Percentiles rank a stretch among this genome's conserved stretches.
These are phyloP conservation scores for Ophion ventricosus DNA, from an alignment of 2,888 invertebrate genomes.

Conservation along the genomic window DNA sequence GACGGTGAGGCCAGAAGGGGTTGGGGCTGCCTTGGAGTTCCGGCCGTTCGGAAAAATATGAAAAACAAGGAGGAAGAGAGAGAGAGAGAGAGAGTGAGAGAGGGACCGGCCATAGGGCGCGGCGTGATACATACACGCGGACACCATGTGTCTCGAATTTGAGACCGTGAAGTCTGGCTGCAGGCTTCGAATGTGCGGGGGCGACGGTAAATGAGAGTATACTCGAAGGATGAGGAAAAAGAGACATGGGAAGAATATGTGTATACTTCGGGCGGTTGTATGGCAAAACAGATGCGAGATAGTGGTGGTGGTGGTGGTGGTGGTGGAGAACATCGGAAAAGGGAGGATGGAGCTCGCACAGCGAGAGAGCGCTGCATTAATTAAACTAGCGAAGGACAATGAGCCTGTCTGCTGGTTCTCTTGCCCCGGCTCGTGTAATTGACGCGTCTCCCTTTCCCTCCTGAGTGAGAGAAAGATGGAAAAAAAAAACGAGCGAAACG, in stretches of 20 bases:
- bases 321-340: conserved; percentile 62
- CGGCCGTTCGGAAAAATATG: conserved; percentile 23
- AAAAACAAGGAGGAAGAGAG: conserved; percentile 35
- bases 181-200: conserved; percentile 42
- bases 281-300: conserved; percentile 63
- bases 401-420: conserved; percentile 78
- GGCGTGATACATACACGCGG: background rate
- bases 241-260: conserved; percentile 20
- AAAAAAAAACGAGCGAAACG: conserved; percentile 30
- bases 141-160: conserved; percentile 44
- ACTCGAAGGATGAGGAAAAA: conserved; percentile 39
- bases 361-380: conserved; percentile 79
- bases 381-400: conserved; percentile 83
- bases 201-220: conserved; percentile 58
- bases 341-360: conserved; percentile 78
- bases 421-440: conserved; percentile 67
- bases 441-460: conserved; percentile 62
- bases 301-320: conserved; percentile 7
- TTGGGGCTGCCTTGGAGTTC: conserved; percentile 26
- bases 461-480: conserved; percentile 32
- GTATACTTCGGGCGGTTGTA: conserved; percentile 58
- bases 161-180: conserved; percentile 52
- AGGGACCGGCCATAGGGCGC: conserved; percentile 62
- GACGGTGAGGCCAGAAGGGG: conserved; percentile 39
- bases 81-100: no score